Evolutionary conservation across 2,888 invertebrate genomes (phyloP).

Genomic region (Cepaea hortensis): DNA sequence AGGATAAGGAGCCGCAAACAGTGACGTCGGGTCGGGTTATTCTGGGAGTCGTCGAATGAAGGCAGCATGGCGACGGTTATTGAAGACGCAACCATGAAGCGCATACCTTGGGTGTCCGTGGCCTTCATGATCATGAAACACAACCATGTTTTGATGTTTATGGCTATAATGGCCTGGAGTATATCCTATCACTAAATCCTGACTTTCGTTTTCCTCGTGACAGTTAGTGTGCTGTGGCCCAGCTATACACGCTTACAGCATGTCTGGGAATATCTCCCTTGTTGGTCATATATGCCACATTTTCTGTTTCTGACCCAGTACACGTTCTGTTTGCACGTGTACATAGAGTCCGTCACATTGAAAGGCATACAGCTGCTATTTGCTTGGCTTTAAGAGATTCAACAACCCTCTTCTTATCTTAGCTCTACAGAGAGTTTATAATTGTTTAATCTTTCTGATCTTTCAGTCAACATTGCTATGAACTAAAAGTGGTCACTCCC

Average conservation of each 20-base stretch:
- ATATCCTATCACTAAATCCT: constrained; percentile 99
- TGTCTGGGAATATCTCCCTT: constrained; percentile 94
- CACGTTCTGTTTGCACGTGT: constrained; percentile 87
- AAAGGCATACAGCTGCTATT: constrained; percentile 59
- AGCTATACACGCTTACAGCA: constrained; percentile 91
- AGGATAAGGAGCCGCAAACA: no score
- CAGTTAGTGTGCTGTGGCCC: constrained; percentile 97
- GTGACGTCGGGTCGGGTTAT: no score
- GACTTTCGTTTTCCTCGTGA: constrained; percentile 93
- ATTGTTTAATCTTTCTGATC: no score
- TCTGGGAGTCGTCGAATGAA: no score
- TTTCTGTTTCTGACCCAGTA: constrained; percentile 88
- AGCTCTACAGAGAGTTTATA: constrained; percentile 79
- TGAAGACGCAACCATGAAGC: no score
- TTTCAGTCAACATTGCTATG: no score
- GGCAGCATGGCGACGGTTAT: no score
- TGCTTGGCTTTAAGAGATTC: constrained; percentile 79
- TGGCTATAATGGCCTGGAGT: constrained; percentile 84
- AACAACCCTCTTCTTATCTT: constrained; percentile 77
- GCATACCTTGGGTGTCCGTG: no score
- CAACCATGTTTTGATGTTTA: no score
- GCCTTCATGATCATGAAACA: no score
- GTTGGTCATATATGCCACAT: constrained; percentile 89
- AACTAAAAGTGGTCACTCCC: no score
- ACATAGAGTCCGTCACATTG: constrained; percentile 86